Conservation (phyloP, 1,140 invertebrate genomes). For the Zaprionus capensis region DNA sequence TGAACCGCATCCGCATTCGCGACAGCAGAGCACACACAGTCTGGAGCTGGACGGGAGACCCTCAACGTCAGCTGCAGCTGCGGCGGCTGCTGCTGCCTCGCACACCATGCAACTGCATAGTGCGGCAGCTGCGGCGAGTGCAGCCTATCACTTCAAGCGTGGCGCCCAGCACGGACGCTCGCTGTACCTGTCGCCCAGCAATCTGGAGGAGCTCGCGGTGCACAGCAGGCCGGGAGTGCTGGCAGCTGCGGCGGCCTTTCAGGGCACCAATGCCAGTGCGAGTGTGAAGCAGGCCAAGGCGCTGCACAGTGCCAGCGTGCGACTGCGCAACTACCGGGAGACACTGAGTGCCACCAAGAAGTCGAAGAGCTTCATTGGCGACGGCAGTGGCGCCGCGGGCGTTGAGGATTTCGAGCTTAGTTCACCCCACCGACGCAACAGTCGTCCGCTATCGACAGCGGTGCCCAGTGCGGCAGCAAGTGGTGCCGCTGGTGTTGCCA, state of each 20-base stretch:
- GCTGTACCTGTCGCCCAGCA: conserved; percentile 80
- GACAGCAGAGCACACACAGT: conserved; percentile 82
- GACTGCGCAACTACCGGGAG: conserved; percentile 79
- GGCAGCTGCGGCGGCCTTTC: conserved; percentile 73
- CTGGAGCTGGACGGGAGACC: conserved; percentile 77
- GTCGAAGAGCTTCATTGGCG: conserved; percentile 84
- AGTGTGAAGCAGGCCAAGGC: conserved; percentile 82
- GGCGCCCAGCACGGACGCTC: conserved; percentile 77
- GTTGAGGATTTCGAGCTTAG: conserved; percentile 80
- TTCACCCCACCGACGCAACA: conserved; percentile 83
- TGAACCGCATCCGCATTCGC: conserved; percentile 67
- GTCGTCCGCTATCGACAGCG: conserved; percentile 76
- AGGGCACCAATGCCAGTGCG: conserved; percentile 81
- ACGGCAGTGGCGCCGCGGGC: conserved; percentile 50
- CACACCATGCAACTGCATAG: conserved; percentile 71
- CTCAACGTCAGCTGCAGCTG: conserved; percentile 55
- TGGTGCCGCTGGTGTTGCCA: conserved; percentile 22
- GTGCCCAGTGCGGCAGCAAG: conserved; percentile 50
- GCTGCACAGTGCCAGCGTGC: conserved; percentile 79
- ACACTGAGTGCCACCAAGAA: conserved; percentile 80
- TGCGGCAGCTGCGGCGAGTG: conserved; percentile 76
- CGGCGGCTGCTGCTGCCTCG: conserved; percentile 54
- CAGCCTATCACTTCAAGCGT: conserved; percentile 81
- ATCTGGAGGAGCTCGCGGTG: conserved; percentile 76
- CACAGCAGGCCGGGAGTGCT: conserved; percentile 72